These are phyloP conservation scores for Agrotis clavis DNA, from an alignment of 2,888 invertebrate genomes.

Conservation along the genomic window DNA sequence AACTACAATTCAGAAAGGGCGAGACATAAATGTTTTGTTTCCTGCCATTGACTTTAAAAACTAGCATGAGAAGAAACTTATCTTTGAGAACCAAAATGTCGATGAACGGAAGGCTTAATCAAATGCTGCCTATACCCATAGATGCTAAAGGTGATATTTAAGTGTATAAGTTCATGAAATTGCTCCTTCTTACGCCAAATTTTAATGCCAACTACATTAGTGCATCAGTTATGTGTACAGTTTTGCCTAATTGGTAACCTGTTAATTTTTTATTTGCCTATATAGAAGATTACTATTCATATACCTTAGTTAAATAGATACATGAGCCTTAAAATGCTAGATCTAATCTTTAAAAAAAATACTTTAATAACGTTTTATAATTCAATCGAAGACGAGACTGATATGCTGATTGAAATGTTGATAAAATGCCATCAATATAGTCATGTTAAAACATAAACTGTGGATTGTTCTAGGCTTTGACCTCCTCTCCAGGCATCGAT, in stretches of 20 bases:
- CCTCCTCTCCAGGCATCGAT: not conserved
- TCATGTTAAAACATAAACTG: conserved; percentile 9
- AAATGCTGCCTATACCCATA: not conserved
- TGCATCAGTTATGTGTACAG: not conserved
- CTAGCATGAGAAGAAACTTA: conserved; percentile 1
- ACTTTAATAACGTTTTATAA: conserved; percentile 17
- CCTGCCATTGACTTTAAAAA: conserved; percentile 53
- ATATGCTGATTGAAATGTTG: conserved; percentile 30
- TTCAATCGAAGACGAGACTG: conserved; percentile 16
- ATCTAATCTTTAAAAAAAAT: conserved; percentile 18
- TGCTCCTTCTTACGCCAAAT: conserved; percentile 2
- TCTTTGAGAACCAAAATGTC: not conserved
- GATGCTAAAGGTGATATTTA: not conserved
- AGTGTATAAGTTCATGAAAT: conserved; percentile 1
- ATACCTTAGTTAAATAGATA: conserved; percentile 2
- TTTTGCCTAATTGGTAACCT: not conserved
- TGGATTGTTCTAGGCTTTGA: not conserved
- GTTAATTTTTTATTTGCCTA: not conserved
- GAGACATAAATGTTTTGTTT: conserved; percentile 14
- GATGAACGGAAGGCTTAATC: conserved; percentile 5
- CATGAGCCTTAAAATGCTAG: conserved; percentile 13
- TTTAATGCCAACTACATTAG: no score
- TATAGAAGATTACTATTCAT: not conserved
- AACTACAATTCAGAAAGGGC: conserved; percentile 14
- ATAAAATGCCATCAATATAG: conserved; percentile 29